Evolutionary conservation across 2,888 invertebrate genomes (phyloP).

Genomic region (Pasiphila rectangulata): DNA sequence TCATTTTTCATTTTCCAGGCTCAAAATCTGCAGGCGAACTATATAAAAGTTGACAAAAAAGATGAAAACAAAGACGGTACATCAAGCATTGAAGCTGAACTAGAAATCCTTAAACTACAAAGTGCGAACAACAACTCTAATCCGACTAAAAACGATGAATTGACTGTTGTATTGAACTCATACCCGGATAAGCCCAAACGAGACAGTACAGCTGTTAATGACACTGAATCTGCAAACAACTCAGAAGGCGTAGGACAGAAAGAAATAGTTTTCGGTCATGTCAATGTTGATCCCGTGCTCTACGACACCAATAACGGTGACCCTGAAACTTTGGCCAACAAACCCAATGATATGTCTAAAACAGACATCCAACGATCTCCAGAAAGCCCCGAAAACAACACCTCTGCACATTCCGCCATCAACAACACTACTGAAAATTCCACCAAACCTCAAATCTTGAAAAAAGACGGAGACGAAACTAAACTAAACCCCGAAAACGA

Average conservation of each 20-base stretch:
- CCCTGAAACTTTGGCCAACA: slow-evolving; percentile 20
- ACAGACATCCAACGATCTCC: slow-evolving; percentile 29
- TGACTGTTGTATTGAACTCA: slow-evolving; percentile 51
- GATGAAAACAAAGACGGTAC: slow-evolving; percentile 54
- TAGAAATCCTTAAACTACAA: slow-evolving; percentile 69
- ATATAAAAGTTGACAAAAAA: slow-evolving; percentile 62
- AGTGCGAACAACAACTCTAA: slow-evolving; percentile 51
- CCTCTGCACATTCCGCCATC: slow-evolving; percentile 12
- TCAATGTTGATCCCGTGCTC: slow-evolving; percentile 66
- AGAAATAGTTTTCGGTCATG: slow-evolving; percentile 70
- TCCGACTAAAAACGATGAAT: slow-evolving; percentile 46
- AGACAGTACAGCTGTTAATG: slow-evolving; percentile 59
- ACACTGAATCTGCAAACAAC: slow-evolving; percentile 41
- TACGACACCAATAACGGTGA: slow-evolving; percentile 41
- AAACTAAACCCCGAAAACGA: slow-evolving; percentile 74
- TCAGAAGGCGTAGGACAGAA: slow-evolving; percentile 65
- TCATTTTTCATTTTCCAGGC: slow-evolving; percentile 44
- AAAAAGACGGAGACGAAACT: slow-evolving; percentile 54
- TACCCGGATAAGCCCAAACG: slow-evolving; percentile 72
- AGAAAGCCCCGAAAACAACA: slow-evolving; percentile 30
- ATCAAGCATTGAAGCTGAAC: slow-evolving; percentile 66
- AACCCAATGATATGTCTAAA: slow-evolving; percentile 31
- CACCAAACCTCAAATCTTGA: slow-evolving; percentile 43
- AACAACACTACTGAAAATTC: slow-evolving; percentile 27
- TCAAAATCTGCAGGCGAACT: slow-evolving; percentile 55